Percentiles rank a stretch among this genome's conserved stretches.
phyloP scores from a whole-genome alignment of 2,888 invertebrate genomes.

The Drepanosiphum platanoidis region DNA sequence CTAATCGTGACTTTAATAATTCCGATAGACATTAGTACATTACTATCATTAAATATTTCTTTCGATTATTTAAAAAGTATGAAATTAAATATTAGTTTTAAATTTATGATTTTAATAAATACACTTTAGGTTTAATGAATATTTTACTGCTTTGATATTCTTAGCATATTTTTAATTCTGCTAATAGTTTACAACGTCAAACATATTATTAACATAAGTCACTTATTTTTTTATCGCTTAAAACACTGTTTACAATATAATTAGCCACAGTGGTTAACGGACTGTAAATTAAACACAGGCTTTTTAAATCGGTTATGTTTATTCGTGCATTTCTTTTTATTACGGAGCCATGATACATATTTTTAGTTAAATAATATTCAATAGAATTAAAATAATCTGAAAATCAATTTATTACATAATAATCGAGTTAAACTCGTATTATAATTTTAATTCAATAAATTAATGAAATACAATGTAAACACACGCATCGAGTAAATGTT shows the following conservation, averaged over 20 bases:
- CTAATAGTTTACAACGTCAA: neutral
- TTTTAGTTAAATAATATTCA: neutral
- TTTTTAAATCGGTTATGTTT: neutral
- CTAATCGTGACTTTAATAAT: conserved; percentile 44
- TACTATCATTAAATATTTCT: neutral
- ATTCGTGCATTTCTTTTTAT: neutral
- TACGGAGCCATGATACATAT: neutral
- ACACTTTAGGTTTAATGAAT: neutral
- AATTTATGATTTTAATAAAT: neutral
- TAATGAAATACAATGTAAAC: neutral
- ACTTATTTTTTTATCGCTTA: no score
- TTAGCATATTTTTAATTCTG: neutral
- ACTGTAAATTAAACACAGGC: neutral
- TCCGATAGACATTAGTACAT: neutral
- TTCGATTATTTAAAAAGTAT: conserved; percentile 18
- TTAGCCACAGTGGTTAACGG: neutral
- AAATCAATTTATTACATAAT: no score
- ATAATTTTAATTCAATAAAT: neutral
- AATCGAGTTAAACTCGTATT: no score
- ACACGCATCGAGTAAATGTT: neutral
- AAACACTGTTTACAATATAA: no score
- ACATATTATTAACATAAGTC: no score
- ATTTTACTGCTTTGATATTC: no score
- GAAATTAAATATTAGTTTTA: neutral
- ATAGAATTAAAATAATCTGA: no score